Percentiles rank a stretch among this genome's conserved stretches.
These are phyloP conservation scores for Drosophila pseudoananassae DNA, from an alignment of 1,140 invertebrate genomes.

Conservation along the genomic window DNA sequence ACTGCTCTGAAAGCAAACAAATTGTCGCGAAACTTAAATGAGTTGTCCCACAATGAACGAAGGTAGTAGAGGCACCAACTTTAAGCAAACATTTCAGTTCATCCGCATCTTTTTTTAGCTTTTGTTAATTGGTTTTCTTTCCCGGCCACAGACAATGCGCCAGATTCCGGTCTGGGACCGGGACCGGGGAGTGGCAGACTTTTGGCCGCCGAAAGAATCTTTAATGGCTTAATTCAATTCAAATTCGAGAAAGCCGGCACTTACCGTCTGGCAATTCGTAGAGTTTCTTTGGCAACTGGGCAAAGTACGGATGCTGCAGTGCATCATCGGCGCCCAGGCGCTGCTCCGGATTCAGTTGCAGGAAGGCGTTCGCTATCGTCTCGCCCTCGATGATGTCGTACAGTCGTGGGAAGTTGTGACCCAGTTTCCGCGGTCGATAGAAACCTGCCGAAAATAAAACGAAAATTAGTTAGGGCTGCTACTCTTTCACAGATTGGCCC, in stretches of 20 bases:
- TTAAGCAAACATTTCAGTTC: conserved; percentile 51
- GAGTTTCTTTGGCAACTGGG: conserved; percentile 93
- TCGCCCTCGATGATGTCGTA: conserved; percentile 95
- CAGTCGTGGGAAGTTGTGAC: conserved; percentile 93
- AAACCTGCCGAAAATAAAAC: conserved; percentile 83
- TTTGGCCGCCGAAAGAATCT: conserved; percentile 44
- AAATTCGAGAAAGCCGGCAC: conserved; percentile 47
- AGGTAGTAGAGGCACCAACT: conserved; percentile 28
- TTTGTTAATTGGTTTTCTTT: conserved; percentile 71
- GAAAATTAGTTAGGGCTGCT: neutral
- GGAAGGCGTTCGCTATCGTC: conserved; percentile 92
- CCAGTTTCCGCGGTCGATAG: conserved; percentile 91
- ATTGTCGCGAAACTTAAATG: conserved; percentile 72
- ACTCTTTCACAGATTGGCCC: conserved; percentile 7
- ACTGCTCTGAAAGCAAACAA: conserved; percentile 35
- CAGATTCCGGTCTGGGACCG: conserved; percentile 13
- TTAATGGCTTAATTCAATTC: conserved; percentile 60
- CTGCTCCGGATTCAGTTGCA: conserved; percentile 94
- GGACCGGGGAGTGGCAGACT: neutral
- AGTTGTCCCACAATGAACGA: conserved; percentile 50
- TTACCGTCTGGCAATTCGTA: conserved; percentile 95
- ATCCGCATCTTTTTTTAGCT: neutral
- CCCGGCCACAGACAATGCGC: conserved; percentile 37
- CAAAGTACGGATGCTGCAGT: conserved; percentile 95
- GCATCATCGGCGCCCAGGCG: conserved; percentile 95